Evolutionary conservation across 2,797 vertebrate species (phyloP).

Genomic region (Coilia nasus): DNA sequence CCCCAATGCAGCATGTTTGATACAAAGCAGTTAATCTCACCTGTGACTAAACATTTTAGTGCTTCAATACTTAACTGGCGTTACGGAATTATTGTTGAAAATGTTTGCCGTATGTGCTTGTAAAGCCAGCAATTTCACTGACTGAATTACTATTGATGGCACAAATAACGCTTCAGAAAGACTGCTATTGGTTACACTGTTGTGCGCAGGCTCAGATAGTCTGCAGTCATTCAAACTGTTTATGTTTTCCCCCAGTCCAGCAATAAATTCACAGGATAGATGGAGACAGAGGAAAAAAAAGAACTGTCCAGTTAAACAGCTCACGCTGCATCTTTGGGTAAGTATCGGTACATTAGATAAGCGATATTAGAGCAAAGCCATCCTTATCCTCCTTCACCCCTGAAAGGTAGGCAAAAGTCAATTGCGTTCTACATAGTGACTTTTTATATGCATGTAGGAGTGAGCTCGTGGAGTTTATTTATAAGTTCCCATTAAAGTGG

Average conservation of each 20-base stretch:
- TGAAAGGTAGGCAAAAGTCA: slow-evolving; percentile 76
- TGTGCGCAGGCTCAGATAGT: neutral
- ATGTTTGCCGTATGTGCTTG: neutral
- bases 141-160: neutral
- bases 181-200: neutral
- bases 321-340: slow-evolving; percentile 60
- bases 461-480: slow-evolving; percentile 71
- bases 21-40: no score
- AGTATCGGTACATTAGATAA: slow-evolving; percentile 68
- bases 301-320: slow-evolving; percentile 54
- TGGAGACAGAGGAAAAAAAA: slow-evolving; percentile 13
- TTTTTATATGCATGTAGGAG: slow-evolving; percentile 77
- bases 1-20: no score
- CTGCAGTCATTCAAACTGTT: slow-evolving; percentile 1
- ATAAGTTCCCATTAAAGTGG: slow-evolving; percentile 79
- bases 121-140: neutral
- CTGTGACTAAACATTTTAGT: no score
- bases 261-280: slow-evolving; percentile 24
- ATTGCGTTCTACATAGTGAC: slow-evolving; percentile 70
- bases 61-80: neutral
- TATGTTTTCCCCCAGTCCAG: neutral
- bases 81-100: neutral
- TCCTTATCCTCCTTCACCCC: slow-evolving; percentile 73
- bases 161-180: neutral
- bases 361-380: slow-evolving; percentile 75